Conservation (phyloP, 2,797 vertebrate species). For the Diceros bicornis region DNA sequence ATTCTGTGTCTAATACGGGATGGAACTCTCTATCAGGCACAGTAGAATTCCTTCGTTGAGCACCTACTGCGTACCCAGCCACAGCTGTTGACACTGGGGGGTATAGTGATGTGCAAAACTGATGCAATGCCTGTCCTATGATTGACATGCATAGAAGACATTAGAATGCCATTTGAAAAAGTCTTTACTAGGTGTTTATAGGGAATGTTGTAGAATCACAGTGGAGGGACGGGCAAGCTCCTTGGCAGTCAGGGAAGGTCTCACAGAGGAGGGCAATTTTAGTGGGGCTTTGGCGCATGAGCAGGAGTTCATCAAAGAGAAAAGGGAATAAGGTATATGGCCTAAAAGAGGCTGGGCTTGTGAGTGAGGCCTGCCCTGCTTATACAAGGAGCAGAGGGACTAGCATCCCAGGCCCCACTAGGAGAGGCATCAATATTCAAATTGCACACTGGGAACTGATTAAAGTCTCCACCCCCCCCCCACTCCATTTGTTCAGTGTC, state of each 20-base stretch:
- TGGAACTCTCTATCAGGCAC: neutral
- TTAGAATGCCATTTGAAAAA: too few species aligned
- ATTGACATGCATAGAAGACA: neutral
- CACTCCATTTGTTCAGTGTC: neutral
- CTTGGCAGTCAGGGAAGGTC: neutral
- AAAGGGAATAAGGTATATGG: neutral
- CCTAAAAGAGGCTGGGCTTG: neutral
- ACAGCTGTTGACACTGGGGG: neutral
- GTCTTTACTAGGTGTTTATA: neutral
- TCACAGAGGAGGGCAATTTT: neutral
- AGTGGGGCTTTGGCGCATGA: neutral
- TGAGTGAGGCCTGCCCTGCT: neutral
- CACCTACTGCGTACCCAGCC: neutral
- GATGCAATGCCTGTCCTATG: neutral
- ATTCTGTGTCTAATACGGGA: neutral
- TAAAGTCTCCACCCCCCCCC: neutral
- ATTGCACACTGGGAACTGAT: neutral
- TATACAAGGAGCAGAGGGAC: neutral
- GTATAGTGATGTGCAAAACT: neutral
- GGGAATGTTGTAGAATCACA: neutral
- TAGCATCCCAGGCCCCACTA: neutral
- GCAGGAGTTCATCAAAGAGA: neutral
- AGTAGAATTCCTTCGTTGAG: neutral
- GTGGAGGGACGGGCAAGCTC: neutral
- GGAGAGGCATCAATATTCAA: neutral